Percentiles rank a stretch among this genome's conserved stretches.
phyloP scores from a whole-genome alignment of 1,140 invertebrate genomes.

The Eupristina koningsbergeri region DNA sequence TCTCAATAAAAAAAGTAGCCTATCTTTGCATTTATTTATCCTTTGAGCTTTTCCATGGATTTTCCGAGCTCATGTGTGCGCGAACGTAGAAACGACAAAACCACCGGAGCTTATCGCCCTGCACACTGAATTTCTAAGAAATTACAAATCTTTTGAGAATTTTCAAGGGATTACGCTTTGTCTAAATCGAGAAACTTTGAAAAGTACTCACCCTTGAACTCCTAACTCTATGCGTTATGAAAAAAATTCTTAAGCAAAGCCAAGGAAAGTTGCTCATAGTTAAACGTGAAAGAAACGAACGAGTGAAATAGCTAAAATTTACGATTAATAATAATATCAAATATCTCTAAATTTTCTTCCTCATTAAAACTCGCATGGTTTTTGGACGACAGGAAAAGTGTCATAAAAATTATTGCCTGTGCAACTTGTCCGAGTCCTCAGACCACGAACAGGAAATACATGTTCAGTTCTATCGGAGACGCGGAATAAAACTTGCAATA shows the following conservation, averaged over 20 bases:
- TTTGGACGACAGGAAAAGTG: background rate
- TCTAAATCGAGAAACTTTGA: background rate
- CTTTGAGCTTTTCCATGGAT: too few relatives aligned
- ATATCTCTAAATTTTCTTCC: too few relatives aligned
- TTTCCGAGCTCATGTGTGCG: background rate
- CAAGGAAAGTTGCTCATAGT: conserved; percentile 4
- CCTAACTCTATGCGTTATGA: background rate
- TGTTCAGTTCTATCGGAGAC: background rate
- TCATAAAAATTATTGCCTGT: background rate
- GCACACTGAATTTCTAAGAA: background rate
- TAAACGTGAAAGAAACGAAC: background rate
- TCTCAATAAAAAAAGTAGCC: background rate
- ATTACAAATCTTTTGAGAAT: conserved; percentile 16
- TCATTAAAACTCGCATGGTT: too few relatives aligned
- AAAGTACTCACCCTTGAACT: background rate
- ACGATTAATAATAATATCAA: too few relatives aligned
- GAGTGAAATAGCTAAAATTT: too few relatives aligned
- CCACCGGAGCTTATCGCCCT: background rate
- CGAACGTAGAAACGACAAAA: too few relatives aligned
- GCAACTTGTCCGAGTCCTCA: background rate
- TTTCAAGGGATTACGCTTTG: background rate
- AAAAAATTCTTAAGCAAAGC: conserved; percentile 15
- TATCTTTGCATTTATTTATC: background rate
- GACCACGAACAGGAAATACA: background rate
- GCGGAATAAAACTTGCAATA: background rate